Conservation (phyloP, 2,113 vertebrate genomes). For the Laticauda laticaudata region DNA sequence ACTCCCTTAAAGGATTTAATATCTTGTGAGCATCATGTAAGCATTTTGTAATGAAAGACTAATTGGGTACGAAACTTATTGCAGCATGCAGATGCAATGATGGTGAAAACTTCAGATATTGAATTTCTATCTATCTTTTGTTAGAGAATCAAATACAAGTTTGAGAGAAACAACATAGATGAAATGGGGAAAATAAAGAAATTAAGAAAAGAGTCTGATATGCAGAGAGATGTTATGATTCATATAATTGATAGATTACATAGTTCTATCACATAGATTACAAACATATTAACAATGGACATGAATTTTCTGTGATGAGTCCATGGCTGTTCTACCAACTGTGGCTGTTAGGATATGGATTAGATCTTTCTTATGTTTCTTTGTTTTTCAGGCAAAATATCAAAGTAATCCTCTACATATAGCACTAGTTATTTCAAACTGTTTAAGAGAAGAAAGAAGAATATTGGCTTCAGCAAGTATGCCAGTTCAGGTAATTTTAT, state of each 20-base stretch:
- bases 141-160: background rate
- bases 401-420: constrained; percentile 82
- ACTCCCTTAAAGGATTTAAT: background rate
- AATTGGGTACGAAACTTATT: background rate
- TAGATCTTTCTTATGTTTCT: background rate
- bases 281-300: background rate
- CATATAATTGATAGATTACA: background rate
- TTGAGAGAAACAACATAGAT: background rate
- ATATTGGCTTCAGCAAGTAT: constrained; percentile 87
- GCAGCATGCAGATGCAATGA: background rate
- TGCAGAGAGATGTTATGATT: background rate
- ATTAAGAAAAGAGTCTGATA: too few relatives aligned
- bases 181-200: background rate
- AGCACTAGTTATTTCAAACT: constrained; percentile 87
- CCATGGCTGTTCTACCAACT: background rate
- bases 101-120: background rate
- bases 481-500: constrained; percentile 86
- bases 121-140: background rate
- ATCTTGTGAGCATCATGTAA: background rate
- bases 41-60: background rate
- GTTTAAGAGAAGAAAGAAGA: constrained; percentile 89
- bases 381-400: constrained; percentile 83
- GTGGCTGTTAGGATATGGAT: background rate
- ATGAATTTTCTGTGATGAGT: background rate
- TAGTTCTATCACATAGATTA: background rate